Base-by-base conservation (phyloP, 37 sponge, comb jelly and placozoan genomes). In the Agelas oroides region DNA sequence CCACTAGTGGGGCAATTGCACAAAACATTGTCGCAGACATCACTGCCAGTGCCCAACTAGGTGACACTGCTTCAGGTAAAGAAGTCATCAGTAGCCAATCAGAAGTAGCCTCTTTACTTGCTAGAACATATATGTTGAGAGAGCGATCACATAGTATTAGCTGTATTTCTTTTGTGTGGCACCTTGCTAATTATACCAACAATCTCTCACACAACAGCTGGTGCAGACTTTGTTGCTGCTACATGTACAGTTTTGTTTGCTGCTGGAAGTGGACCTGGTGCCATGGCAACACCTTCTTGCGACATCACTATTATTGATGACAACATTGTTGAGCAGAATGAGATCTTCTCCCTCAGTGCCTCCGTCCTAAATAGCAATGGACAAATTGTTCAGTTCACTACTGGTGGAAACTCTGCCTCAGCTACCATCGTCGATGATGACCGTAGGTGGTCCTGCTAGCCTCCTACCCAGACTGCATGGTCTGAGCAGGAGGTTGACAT, bases 251-350 rank as follows among this genome's bases (percentile, higher is more conserved):
- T 56, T 28, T 14, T 27, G 16, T 75, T 75, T 28, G 2, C 59
- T 20, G 1, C 57, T 19, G 75, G 75, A 54, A 55, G 58, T 57
- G 59, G 59, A n/a, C 59, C 57, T 55, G 75, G 75, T 57, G 23
- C 59, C 54, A 11, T 5, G 3, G 5, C 23, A 68, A 24, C 34
- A 6, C 23, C 28, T 11, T 8, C 35, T 32, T 33, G 23, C 35
- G 1, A 8, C 23, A 31, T 31, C 21, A 23, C 67, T 14, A 79
- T 79, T n/a, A 79, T 58, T 11, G 24, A 81, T 58, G 82, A 81
- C 28, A 14, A 54, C 36, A 1, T 71, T 59, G 71, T 71, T 1
- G 82, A 81, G 28, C 24, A 15, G 5, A 15, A 38, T 56, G 82
- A 81, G 71, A 31, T 13, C 0, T 34, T 81, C 41, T 23, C 21